Percentiles rank a stretch among this genome's conserved stretches.
These are phyloP conservation scores for Leptopilina syphax DNA, from an alignment of 2,888 invertebrate genomes.

Conservation along the genomic window DNA sequence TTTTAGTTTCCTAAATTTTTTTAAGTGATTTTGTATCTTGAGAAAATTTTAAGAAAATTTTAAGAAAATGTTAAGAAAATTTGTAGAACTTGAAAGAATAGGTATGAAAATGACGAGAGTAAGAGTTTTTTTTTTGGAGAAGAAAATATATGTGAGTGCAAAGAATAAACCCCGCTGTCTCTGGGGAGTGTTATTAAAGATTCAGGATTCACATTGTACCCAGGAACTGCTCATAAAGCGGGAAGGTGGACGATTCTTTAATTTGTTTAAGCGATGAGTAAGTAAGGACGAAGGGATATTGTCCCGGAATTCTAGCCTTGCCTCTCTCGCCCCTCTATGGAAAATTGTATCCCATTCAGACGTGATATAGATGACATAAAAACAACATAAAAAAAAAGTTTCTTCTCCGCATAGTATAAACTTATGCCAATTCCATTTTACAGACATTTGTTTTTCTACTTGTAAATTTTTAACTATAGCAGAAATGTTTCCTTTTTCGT, in stretches of 20 bases:
- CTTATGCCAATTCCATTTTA: constrained; percentile 55
- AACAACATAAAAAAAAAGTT: constrained; percentile 72
- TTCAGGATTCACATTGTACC: constrained; percentile 65
- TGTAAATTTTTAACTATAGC: background rate
- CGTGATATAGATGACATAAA: constrained; percentile 70
- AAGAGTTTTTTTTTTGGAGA: background rate
- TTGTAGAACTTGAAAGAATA: background rate
- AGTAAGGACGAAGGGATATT: constrained; percentile 56
- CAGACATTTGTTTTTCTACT: constrained; percentile 37
- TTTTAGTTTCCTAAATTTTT: no score
- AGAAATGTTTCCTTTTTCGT: no score
- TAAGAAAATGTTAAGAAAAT: background rate
- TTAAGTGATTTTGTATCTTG: background rate
- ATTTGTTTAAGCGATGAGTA: constrained; percentile 74
- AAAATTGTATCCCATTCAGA: constrained; percentile 53
- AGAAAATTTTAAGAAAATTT: background rate
- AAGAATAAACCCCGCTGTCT: constrained; percentile 45
- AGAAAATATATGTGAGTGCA: constrained; percentile 1
- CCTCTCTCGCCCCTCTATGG: constrained; percentile 50
- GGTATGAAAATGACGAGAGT: background rate
- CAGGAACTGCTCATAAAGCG: constrained; percentile 64
- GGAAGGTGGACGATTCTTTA: constrained; percentile 71
- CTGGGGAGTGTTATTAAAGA: constrained; percentile 65
- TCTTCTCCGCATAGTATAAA: constrained; percentile 61
- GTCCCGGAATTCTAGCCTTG: constrained; percentile 51